Evolutionary conservation across 1,140 invertebrate species (phyloP), one percentile per base, ranked within the genome.

Genomic region (Dendroctonus valens): DNA sequence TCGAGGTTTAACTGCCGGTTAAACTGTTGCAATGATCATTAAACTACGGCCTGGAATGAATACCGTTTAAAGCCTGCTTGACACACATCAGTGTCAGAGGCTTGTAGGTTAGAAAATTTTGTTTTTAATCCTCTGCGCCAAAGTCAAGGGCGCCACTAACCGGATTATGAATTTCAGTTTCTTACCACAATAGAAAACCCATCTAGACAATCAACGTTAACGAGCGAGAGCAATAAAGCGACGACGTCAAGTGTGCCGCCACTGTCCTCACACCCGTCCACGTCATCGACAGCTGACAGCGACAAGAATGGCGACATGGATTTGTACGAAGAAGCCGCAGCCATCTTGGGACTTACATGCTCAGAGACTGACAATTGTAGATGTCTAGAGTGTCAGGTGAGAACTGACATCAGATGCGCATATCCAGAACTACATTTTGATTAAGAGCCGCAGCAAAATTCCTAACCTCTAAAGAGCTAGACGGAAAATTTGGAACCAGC

Each of bases 311-410:
- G 15, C 49, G 57, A 38, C 70, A 69, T 78, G 71, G 83, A 84
- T 68, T 76, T 85, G 6, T 85, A 84, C 69, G 82, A 83, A 68
- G 83, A 85, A 74, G 83, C 83, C 9, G 83, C 82, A 6, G 78
- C 83, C 65, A 83, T 85, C 60, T 79, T 84, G 26, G 83, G 83
- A 39, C 76, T 85, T 26, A 83, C 81, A 40, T 85, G 83, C 72
- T 81, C 80, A 46, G 75, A 84, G 66, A 85, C 79, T 65, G 82
- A 85, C 74, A 83, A 81, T 72, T 85, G 83, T 72, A 81, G 82
- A 67, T 85, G 83, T 76, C 79, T 85, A 73, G 83, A 84, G 73
- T 85, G 83, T 71, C 83, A 85, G 80, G 83, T 85, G 73, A 76
- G 49, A 7, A 59, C 3, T 38, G 9, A 12, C 15, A 26, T 26